Conservation (phyloP, 1,140 invertebrate species). For the Oncopodura yosiiana region DNA sequence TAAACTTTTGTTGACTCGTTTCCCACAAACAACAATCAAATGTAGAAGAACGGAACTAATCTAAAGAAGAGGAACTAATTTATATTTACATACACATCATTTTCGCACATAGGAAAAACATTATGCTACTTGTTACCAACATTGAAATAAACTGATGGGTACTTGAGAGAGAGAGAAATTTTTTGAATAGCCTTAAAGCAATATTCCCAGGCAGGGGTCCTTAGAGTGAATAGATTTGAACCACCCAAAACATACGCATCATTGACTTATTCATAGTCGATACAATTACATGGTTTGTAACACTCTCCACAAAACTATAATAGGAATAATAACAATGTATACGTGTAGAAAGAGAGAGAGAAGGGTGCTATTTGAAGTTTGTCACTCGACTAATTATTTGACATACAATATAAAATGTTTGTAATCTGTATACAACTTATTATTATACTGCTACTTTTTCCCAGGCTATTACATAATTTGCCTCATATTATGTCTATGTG, state of each 20-base stretch:
- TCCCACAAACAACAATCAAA: too few relatives aligned
- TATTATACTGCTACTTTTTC: not conserved
- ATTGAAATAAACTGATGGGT: too few relatives aligned
- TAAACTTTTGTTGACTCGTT: too few relatives aligned
- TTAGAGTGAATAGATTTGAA: not conserved
- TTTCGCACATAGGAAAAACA: too few relatives aligned
- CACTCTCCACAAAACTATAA: not conserved
- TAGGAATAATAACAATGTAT: not conserved
- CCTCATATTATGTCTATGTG: not conserved
- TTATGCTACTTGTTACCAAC: too few relatives aligned
- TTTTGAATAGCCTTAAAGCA: too few relatives aligned
- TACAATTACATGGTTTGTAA: constrained; percentile 30
- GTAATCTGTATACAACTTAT: not conserved
- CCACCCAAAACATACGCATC: constrained; percentile 20
- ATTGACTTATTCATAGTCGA: constrained; percentile 26
- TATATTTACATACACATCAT: too few relatives aligned
- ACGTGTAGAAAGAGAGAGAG: not conserved
- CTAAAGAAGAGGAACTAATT: too few relatives aligned
- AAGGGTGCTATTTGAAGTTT: not conserved
- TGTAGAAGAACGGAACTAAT: too few relatives aligned
- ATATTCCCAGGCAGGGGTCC: too few relatives aligned
- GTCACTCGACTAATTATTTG: not conserved
- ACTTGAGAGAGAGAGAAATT: too few relatives aligned
- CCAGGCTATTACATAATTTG: constrained; percentile 15
- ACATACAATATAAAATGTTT: not conserved